phyloP scores from a whole-genome alignment of 2,797 vertebrate species.

The Malacoraja senta region DNA sequence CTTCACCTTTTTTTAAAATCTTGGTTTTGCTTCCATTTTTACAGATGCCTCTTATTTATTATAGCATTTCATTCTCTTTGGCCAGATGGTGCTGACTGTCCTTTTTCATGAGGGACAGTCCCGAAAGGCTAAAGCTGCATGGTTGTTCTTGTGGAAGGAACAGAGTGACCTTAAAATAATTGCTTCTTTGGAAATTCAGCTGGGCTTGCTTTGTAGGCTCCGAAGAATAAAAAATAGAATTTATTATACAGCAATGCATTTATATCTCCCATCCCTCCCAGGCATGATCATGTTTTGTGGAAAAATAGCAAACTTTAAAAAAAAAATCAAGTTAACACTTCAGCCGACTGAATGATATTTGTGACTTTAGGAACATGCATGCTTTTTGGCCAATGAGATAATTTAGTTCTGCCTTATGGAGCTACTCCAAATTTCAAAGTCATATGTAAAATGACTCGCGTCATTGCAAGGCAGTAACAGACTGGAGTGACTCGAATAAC shows the following conservation, averaged over 20 bases:
- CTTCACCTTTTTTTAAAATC: neutral
- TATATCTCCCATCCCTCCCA: neutral
- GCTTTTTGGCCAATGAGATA: neutral
- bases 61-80: constrained; percentile 14
- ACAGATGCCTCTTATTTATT: neutral
- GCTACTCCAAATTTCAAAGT: neutral
- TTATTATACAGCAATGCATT: neutral
- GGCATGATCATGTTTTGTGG: neutral
- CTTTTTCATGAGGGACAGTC: constrained; percentile 14
- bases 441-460: neutral
- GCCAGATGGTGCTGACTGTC: constrained; percentile 35
- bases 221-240: constrained; percentile 20
- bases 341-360: neutral
- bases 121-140: neutral
- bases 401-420: neutral
- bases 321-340: constrained; percentile 17
- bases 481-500: neutral
- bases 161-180: constrained; percentile 36
- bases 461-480: neutral
- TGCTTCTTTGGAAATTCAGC: constrained; percentile 35
- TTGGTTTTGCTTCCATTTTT: neutral
- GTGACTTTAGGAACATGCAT: neutral
- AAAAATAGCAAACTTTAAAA: neutral
- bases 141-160: constrained; percentile 27
- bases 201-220: constrained; percentile 7